Evolutionary conservation across 1,140 invertebrate species (phyloP), one percentile per base, ranked within the genome.

Genomic region (Paralvinella palmiformis): DNA sequence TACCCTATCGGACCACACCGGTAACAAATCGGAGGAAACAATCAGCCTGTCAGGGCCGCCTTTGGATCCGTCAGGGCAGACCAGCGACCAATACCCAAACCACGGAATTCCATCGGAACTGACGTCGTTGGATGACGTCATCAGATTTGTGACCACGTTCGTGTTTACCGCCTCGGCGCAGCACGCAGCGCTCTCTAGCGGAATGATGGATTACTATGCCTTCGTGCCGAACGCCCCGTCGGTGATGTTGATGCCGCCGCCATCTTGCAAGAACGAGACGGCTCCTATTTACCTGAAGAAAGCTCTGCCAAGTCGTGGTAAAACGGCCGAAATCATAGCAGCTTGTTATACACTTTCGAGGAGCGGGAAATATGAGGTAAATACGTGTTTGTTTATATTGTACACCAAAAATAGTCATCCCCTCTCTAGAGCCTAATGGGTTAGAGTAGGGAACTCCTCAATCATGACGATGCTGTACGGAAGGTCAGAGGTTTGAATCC

Each of bases 171-270:
- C 79, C 62, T 75, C 73, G 33, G 50, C 76, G 32, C 75, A 71
- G 5, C 75, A 81, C 67, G 74, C 79, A 22, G 76, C 77, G 15
- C 72, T 77, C 27, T 79, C 79, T 58, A 79, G 78, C 58, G 53
- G 55, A 31, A 33, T 29, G 57, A 37, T 61, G 29, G 56, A 58
- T 22, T 35, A 62, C 33, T 64, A 64, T 27, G 57, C 20, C 29
- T 64, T 32, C 62, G n/a, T 33, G 7, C 62, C 62, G 7, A 64
- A 64, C 59, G 20, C 20, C 20, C 62, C 62, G 55, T 32, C 58
- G n/a, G 22, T 61, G 44, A 13, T 64, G 27, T 36, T 44, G 20
- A 22, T 20, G 33, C 32, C 62, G 27, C 62, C 55, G 6, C 62
- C 62, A 5, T 31, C 31, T 1, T 31, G 45, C 31, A 36, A 48